Evolutionary conservation across 2,888 invertebrate species (phyloP).

Genomic region (Ophion ellenae): DNA sequence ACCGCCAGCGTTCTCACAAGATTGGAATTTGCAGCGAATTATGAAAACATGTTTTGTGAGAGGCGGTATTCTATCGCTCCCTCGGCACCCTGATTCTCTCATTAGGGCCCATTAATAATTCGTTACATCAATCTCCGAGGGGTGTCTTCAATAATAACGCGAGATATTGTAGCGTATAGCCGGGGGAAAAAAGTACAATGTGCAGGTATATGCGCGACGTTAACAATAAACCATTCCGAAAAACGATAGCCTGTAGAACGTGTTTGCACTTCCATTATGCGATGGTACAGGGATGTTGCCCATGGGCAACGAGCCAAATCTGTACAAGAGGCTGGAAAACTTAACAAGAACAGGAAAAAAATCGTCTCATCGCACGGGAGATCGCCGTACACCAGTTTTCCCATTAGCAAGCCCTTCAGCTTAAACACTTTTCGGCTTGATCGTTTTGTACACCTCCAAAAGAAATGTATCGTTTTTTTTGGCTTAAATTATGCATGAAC

Average conservation of each 20-base stretch:
- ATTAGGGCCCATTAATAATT: constrained; percentile 64
- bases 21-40: constrained; percentile 21
- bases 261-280: constrained; percentile 27
- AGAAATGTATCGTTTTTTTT: too few relatives aligned
- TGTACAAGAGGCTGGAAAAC: constrained; percentile 37
- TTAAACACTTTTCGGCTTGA: neutral
- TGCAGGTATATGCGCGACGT: constrained; percentile 10
- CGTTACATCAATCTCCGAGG: constrained; percentile 55
- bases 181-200: neutral
- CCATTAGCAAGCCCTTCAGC: constrained; percentile 9
- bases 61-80: neutral
- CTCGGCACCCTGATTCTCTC: constrained; percentile 44
- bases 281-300: constrained; percentile 5
- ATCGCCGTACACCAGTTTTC: constrained; percentile 47
- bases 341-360: constrained; percentile 24
- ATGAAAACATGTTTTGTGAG: constrained; percentile 48
- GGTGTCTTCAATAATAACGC: constrained; percentile 28
- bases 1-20: constrained; percentile 1
- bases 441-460: too few relatives aligned
- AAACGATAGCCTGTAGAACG: neutral
- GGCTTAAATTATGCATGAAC: too few relatives aligned
- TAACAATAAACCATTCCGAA: constrained; percentile 9
- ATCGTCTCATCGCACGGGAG: neutral
- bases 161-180: constrained; percentile 14
- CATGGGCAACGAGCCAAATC: constrained; percentile 44